Evolutionary conservation across 2,888 invertebrate species (phyloP).

Genomic region (Drosophila mercatorum): DNA sequence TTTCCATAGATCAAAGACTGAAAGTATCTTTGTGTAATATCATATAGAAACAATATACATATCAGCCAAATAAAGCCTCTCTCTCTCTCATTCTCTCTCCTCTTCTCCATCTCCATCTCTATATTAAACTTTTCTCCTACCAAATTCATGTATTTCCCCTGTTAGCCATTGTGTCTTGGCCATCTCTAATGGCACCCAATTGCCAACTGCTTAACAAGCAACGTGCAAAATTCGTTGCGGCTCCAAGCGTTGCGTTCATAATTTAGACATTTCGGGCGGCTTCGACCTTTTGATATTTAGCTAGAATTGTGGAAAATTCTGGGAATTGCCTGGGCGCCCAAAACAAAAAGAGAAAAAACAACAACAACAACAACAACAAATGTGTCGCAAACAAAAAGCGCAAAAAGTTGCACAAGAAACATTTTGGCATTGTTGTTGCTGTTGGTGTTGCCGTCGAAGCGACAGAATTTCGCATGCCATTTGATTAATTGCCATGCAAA

Average conservation of each 20-base stretch:
- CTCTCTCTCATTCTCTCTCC: too few species aligned
- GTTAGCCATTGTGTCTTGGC: neutral
- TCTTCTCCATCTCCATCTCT: too few species aligned
- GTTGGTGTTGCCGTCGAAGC: constrained; percentile 37
- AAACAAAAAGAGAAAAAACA: neutral
- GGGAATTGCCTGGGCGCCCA: constrained; percentile 45
- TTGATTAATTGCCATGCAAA: constrained; percentile 82
- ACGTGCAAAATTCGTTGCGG: constrained; percentile 35
- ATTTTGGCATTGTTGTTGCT: constrained; percentile 45
- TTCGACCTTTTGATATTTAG: constrained; percentile 59
- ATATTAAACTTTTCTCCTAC: neutral
- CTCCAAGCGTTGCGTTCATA: constrained; percentile 53
- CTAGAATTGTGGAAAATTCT: constrained; percentile 50
- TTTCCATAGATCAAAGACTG: neutral
- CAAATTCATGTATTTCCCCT: neutral
- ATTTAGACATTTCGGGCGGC: constrained; percentile 76
- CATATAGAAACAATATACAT: neutral
- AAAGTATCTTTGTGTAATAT: neutral
- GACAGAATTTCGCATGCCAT: constrained; percentile 78
- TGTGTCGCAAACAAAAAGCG: constrained; percentile 62
- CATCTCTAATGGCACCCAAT: constrained; percentile 38
- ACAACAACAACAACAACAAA: constrained; percentile 22
- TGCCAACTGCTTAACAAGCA: constrained; percentile 47
- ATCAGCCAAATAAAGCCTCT: neutral
- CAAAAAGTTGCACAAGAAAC: constrained; percentile 56